Base-by-base conservation (phyloP, 2,888 invertebrate genomes). In the Sphaeridia pumilis region DNA sequence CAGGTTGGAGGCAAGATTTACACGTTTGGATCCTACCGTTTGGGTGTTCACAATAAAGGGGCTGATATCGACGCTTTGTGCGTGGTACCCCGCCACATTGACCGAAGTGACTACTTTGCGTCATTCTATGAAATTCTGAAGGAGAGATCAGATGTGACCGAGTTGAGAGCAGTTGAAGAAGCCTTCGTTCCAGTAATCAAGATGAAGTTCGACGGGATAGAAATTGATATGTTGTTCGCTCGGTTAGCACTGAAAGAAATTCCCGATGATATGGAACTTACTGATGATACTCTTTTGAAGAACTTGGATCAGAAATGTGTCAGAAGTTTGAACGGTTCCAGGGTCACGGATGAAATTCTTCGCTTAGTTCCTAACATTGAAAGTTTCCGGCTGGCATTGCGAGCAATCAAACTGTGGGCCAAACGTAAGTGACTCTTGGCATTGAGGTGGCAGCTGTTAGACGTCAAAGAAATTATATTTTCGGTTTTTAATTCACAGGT, bases 101-200 rank as follows among this genome's bases (percentile, higher is more conserved):
- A 87, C 67, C 78, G 98, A 49, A 73, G 78, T 1, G 98, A 99
- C 72, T 98, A 97, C 73, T 99, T 99, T 72, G 75, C 81, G n/a
- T 83, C 90, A 0, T 98, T 99, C 74, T 87, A 86, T 69, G 90
- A 95, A 31, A 73, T 92, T 62, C 75, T 98, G 20, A 89, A 87
- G 69, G 76, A 81, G 66, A 87, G 92, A 67, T 76, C 83, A 0
- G 88, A 93, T 77, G 86, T 87, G 38, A 81, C 83, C 50, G 86
- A 87, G 68, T 76, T 88, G 57, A 75, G 86, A 68, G 82, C 92
- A 1, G 94, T 99, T 0, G 95, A 97, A 71, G 97, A 97, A 70
- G 98, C 98, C 0, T 99, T 87, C 73, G 98, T 99, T 61, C 98
- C 98, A 2, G 93, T 99, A 7, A 94, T 99, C 61, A 98, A 98